Evolutionary conservation across 2,797 vertebrate species (phyloP).

Genomic region (Peromyscus nudipes): DNA sequence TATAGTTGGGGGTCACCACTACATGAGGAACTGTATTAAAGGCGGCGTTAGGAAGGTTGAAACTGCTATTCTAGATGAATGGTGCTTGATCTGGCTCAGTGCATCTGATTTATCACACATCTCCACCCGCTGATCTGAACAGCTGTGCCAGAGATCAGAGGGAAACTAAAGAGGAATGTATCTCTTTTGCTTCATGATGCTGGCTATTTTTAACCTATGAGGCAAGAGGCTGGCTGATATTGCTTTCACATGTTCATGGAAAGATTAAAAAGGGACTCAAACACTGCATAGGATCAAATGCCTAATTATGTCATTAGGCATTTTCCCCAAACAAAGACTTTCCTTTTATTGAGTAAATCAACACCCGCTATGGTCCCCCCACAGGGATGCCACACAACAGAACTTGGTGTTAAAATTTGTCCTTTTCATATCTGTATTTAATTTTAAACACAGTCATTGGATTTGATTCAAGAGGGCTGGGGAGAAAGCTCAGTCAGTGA

Average conservation of each 20-base stretch:
- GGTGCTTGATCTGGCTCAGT: slow-evolving; percentile 45
- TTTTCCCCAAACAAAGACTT: slow-evolving; percentile 53
- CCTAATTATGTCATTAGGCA: slow-evolving; percentile 25
- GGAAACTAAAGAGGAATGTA: slow-evolving; percentile 38
- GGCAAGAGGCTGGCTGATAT: slow-evolving; percentile 51
- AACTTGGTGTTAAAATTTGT: slow-evolving; percentile 9
- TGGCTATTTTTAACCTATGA: slow-evolving; percentile 48
- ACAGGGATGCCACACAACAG: background rate
- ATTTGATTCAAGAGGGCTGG: background rate
- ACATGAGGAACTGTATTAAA: background rate
- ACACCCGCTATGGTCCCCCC: background rate
- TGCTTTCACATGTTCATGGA: slow-evolving; percentile 28
- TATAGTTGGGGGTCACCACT: background rate
- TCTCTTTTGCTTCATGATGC: background rate
- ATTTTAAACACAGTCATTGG: slow-evolving; percentile 48
- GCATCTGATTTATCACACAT: slow-evolving; percentile 54
- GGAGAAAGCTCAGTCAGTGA: background rate
- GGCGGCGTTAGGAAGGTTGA: background rate
- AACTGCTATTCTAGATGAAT: background rate
- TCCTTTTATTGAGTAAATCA: slow-evolving; percentile 58
- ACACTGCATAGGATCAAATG: slow-evolving; percentile 54
- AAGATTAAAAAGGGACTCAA: slow-evolving; percentile 53
- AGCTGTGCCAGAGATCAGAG: slow-evolving; percentile 56
- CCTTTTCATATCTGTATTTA: slow-evolving; percentile 26
- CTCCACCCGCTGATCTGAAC: slow-evolving; percentile 51